Conservation (phyloP, 2,888 invertebrate species). For the Sycophila texana region DNA sequence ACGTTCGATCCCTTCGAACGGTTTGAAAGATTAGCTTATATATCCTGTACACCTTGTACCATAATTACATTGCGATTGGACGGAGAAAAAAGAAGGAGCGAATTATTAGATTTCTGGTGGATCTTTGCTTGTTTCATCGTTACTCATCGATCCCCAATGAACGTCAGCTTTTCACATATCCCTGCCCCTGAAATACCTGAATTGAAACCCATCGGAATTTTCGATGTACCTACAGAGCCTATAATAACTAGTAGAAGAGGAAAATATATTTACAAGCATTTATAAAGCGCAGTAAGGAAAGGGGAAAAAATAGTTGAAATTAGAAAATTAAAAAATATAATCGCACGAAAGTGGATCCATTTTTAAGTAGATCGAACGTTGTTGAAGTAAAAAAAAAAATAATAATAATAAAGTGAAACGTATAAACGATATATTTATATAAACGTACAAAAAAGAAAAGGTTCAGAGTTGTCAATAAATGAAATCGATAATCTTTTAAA, state of each 20-base stretch:
- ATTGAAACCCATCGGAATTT: constrained; percentile 39
- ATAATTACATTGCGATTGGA: neutral
- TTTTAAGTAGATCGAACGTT: constrained; percentile 14
- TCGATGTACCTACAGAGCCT: constrained; percentile 43
- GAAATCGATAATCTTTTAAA: constrained; percentile 5
- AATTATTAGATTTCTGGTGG: constrained; percentile 20
- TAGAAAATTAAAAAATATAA: constrained; percentile 42
- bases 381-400: neutral
- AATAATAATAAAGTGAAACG: neutral
- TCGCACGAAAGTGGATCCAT: too few species aligned
- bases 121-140: neutral
- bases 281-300: constrained; percentile 34
- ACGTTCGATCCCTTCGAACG: neutral
- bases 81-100: neutral
- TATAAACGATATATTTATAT: constrained; percentile 31
- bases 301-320: constrained; percentile 43
- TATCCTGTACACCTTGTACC: constrained; percentile 14
- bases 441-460: constrained; percentile 15
- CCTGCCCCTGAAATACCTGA: constrained; percentile 37
- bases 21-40: constrained; percentile 3
- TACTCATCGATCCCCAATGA: constrained; percentile 11
- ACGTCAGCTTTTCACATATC: constrained; percentile 42
- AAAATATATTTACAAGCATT: constrained; percentile 42
- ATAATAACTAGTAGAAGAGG: constrained; percentile 26
- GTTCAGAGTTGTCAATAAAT: neutral